These are phyloP conservation scores for Cliona cf. orientalis DNA, from an alignment of 37 sponge, comb jelly and placozoan genomes.

Conservation along the genomic window DNA sequence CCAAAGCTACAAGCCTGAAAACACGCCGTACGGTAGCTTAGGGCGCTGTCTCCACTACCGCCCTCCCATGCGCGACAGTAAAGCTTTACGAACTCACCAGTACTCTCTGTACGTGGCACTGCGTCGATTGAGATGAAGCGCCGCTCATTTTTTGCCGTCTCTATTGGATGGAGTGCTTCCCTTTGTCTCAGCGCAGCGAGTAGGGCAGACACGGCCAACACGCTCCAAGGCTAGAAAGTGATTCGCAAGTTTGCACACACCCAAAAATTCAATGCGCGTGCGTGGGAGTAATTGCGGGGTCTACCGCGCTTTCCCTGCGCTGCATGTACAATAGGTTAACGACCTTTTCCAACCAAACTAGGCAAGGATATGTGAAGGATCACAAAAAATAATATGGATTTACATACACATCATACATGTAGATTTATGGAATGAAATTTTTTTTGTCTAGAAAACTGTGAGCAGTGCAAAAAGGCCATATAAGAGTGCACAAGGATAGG, in stretches of 20 bases:
- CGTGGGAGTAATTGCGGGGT: not conserved
- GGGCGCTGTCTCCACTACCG: too few relatives aligned
- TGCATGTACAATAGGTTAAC: not conserved
- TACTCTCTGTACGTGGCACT: slow-evolving; percentile 11
- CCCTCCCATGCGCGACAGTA: not conserved
- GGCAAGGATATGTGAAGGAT: not conserved
- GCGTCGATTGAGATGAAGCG: not conserved
- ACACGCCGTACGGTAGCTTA: too few relatives aligned
- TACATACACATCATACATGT: not conserved
- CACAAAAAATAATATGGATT: not conserved
- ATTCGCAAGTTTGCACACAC: not conserved
- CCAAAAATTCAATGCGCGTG: not conserved
- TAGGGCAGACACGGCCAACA: slow-evolving; percentile 7
- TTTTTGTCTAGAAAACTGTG: slow-evolving; percentile 82
- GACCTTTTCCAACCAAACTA: not conserved
- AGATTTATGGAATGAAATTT: too few relatives aligned
- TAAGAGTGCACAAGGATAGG: slow-evolving; percentile 97
- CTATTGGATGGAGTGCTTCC: not conserved
- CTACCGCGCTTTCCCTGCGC: not conserved
- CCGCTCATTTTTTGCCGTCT: not conserved
- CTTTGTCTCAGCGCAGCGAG: too few relatives aligned
- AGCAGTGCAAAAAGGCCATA: slow-evolving; percentile 97
- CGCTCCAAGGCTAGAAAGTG: not conserved
- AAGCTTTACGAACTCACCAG: slow-evolving; percentile 9
- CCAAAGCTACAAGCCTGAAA: too few relatives aligned